phyloP scores from a whole-genome alignment of 1,140 invertebrate species.

The Ceratosolen solmsi region DNA sequence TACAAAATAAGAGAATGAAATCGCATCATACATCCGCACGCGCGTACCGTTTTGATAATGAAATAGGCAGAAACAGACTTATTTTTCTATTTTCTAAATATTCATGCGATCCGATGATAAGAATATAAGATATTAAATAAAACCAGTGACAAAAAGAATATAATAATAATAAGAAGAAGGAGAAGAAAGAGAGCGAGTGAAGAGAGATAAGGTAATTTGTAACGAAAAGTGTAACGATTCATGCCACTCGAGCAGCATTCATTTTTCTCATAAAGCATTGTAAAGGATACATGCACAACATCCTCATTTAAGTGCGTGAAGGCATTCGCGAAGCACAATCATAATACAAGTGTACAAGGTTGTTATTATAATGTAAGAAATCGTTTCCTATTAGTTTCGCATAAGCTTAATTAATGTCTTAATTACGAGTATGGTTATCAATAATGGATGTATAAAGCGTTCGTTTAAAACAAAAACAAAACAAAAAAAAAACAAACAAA shows the following conservation, averaged over 20 bases:
- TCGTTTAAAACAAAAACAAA: constrained; percentile 19
- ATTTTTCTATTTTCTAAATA: constrained; percentile 53
- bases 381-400: constrained; percentile 54
- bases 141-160: constrained; percentile 44
- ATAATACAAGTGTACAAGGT: constrained; percentile 58
- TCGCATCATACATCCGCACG: constrained; percentile 13
- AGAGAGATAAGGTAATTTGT: constrained; percentile 14
- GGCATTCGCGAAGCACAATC: constrained; percentile 36
- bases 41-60: constrained; percentile 49
- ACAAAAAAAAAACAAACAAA: too few species aligned
- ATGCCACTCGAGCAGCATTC: neutral
- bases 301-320: constrained; percentile 14
- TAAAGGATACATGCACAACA: constrained; percentile 29
- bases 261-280: constrained; percentile 44
- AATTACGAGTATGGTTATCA: constrained; percentile 20
- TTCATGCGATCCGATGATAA: constrained; percentile 41
- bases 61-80: constrained; percentile 51
- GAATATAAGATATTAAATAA: constrained; percentile 42
- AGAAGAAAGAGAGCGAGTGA: constrained; percentile 25
- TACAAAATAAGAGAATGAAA: constrained; percentile 43
- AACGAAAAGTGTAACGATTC: constrained; percentile 36
- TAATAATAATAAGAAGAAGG: constrained; percentile 26
- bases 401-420: constrained; percentile 54
- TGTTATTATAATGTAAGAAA: constrained; percentile 58
- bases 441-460: neutral